Conservation (phyloP, 1,140 invertebrate genomes). For the Campodea augens region DNA sequence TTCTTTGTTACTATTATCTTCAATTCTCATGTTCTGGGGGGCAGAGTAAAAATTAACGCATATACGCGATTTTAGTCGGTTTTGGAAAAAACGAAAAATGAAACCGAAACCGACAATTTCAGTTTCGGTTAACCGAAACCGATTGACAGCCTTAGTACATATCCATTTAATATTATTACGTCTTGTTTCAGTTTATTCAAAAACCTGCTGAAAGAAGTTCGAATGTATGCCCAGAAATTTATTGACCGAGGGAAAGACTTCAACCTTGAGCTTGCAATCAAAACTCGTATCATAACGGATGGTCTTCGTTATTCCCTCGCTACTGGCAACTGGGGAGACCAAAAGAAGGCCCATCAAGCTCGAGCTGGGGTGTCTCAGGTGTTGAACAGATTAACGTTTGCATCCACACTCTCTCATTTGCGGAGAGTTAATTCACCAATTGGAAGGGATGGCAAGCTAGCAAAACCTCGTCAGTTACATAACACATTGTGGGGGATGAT, state of each 20-base stretch:
- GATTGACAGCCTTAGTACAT: too few relatives aligned
- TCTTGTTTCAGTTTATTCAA: constrained; percentile 52
- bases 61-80: too few relatives aligned
- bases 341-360: constrained; percentile 97
- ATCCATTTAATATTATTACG: too few relatives aligned
- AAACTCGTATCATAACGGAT: constrained; percentile 94
- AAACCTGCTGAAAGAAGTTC: constrained; percentile 85
- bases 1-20: too few relatives aligned
- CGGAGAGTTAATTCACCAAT: constrained; percentile 94
- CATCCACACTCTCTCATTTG: constrained; percentile 92
- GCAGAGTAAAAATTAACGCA: too few relatives aligned
- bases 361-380: constrained; percentile 84
- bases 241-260: constrained; percentile 98
- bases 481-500: constrained; percentile 96
- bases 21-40: too few relatives aligned
- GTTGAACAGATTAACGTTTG: constrained; percentile 90
- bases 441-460: constrained; percentile 92
- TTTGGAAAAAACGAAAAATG: too few relatives aligned
- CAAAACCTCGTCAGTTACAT: constrained; percentile 92
- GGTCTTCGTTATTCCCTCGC: constrained; percentile 94
- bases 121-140: too few relatives aligned
- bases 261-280: constrained; percentile 90
- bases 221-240: constrained; percentile 96
- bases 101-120: too few relatives aligned
- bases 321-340: constrained; percentile 99